A percentile compares a stretch with the other conserved stretches of the same genome.
phyloP scores from a whole-genome alignment of 2,113 vertebrate genomes.

The Beaufortia kweichowensis region DNA sequence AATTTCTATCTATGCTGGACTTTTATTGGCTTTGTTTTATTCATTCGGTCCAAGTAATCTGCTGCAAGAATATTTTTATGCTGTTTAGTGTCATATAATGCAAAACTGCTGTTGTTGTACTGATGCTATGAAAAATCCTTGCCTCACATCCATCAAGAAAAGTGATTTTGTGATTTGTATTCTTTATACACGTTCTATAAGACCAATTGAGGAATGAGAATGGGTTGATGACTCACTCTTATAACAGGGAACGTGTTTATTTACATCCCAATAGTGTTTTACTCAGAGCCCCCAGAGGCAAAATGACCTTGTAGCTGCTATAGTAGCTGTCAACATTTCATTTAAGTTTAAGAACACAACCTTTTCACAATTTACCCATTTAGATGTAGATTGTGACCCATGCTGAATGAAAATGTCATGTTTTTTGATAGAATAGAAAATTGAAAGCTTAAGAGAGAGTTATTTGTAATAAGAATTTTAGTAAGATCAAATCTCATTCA shows the following conservation, averaged over 20 bases:
- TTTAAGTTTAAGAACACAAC: not conserved
- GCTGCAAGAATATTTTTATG: no score
- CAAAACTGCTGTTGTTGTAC: no score
- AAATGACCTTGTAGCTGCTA: not conserved
- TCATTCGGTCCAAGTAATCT: no score
- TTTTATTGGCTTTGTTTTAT: no score
- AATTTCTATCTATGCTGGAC: no score
- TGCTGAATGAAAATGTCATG: not conserved
- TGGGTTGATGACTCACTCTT: not conserved
- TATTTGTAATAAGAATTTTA: not conserved
- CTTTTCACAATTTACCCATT: not conserved
- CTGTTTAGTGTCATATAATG: no score
- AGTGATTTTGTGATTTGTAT: not conserved
- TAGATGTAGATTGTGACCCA: not conserved
- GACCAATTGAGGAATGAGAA: not conserved
- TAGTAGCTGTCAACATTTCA: not conserved
- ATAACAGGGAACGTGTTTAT: not conserved
- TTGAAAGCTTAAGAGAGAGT: not conserved
- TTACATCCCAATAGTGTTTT: not conserved
- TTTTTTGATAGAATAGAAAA: not conserved
- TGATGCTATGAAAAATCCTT: no score
- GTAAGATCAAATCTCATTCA: constrained; percentile 2
- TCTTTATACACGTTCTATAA: not conserved
- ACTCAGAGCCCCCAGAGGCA: not conserved
- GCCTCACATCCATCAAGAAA: no score